Conservation (phyloP, 1,140 invertebrate species). For the Druon quercuslanigerum region DNA sequence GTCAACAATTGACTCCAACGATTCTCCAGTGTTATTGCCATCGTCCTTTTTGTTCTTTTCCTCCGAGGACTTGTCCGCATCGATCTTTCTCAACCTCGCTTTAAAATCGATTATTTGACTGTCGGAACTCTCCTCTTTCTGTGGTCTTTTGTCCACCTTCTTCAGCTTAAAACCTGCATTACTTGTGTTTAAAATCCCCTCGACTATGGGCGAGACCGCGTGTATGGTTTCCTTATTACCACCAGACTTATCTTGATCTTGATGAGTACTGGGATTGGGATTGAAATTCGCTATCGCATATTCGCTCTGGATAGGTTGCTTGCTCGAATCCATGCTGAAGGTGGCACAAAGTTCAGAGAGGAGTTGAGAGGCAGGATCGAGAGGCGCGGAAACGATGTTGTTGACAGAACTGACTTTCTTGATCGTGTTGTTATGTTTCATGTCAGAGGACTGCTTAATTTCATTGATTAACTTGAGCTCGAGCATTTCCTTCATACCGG, state of each 20-base stretch:
- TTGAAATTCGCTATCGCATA: constrained; percentile 63
- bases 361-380: constrained; percentile 84
- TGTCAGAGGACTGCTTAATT: constrained; percentile 86
- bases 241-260: constrained; percentile 48
- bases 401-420: constrained; percentile 55
- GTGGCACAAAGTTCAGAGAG: constrained; percentile 81
- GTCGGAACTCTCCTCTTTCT: constrained; percentile 76
- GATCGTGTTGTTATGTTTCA: constrained; percentile 70
- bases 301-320: constrained; percentile 57
- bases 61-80: constrained; percentile 76
- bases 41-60: constrained; percentile 70
- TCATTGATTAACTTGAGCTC: constrained; percentile 87
- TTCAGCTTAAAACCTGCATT: constrained; percentile 78
- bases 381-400: constrained; percentile 49
- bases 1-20: constrained; percentile 75
- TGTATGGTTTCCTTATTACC: constrained; percentile 40
- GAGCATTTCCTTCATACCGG: constrained; percentile 85
- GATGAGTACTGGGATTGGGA: not conserved
- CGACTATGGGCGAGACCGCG: constrained; percentile 55
- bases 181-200: constrained; percentile 49
- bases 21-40: constrained; percentile 65
- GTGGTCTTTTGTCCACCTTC: constrained; percentile 79
- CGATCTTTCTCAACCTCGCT: constrained; percentile 88
- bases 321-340: constrained; percentile 67
- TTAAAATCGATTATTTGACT: constrained; percentile 89